phyloP scores from a whole-genome alignment of 2,797 vertebrate species.

The Phoebastria nigripes region DNA sequence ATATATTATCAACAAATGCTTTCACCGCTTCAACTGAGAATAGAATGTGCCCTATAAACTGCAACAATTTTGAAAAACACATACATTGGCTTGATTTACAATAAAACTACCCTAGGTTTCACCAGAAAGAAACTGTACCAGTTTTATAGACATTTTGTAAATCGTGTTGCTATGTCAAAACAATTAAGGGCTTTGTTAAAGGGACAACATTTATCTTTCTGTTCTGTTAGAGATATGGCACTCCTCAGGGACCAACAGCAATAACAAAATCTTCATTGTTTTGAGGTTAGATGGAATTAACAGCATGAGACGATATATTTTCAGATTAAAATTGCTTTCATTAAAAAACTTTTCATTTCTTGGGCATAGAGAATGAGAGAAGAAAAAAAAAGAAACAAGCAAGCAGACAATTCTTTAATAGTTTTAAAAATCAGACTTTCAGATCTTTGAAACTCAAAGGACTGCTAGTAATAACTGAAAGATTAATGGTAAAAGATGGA shows the following conservation, averaged over 20 bases:
- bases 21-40: neutral
- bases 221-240: neutral
- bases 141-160: neutral
- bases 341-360: neutral
- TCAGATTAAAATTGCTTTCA: neutral
- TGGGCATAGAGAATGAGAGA: neutral
- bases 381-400: neutral
- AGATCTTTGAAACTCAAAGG: neutral
- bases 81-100: neutral
- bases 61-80: neutral
- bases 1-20: neutral
- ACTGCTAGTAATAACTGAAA: neutral
- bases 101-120: neutral
- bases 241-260: neutral
- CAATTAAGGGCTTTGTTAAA: neutral
- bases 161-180: neutral
- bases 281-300: neutral
- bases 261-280: neutral
- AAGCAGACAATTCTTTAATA: neutral
- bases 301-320: neutral
- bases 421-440: neutral
- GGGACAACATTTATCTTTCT: neutral
- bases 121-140: neutral
- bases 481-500: neutral
- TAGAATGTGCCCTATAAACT: neutral